phyloP scores from a whole-genome alignment of 1,140 invertebrate species.

The Gerris buenoi region DNA sequence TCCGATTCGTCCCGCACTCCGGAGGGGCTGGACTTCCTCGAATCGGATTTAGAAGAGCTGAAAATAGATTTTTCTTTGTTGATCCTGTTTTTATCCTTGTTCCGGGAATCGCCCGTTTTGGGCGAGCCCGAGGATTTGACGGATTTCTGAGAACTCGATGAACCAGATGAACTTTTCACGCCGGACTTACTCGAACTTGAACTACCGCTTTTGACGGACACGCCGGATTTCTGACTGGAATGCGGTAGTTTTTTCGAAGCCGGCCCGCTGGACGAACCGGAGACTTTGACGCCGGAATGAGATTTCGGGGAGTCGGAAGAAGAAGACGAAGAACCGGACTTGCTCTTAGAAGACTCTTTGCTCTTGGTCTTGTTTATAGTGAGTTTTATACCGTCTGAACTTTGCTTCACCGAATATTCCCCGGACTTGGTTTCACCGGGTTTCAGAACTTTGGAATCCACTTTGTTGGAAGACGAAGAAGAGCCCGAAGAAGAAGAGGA shows the following conservation, averaged over 20 bases:
- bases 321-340: conserved; percentile 18
- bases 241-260: conserved; percentile 57
- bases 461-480: conserved; percentile 23
- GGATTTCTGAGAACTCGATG: conserved; percentile 30
- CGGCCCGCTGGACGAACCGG: conserved; percentile 62
- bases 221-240: conserved; percentile 11
- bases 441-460: conserved; percentile 26
- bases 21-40: conserved; percentile 47
- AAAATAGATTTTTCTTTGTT: conserved; percentile 47
- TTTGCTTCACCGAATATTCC: conserved; percentile 74
- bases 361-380: conserved; percentile 71
- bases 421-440: conserved; percentile 44
- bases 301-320: conserved; percentile 45
- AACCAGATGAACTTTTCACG: conserved; percentile 20
- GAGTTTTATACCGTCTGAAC: conserved; percentile 71
- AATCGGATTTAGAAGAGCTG: conserved; percentile 39
- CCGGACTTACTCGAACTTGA: conserved; percentile 7
- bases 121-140: conserved; percentile 12
- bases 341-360: conserved; percentile 37
- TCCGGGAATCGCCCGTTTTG: conserved; percentile 26
- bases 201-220: conserved; percentile 18
- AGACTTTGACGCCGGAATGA: conserved; percentile 68
- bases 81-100: conserved; percentile 32
- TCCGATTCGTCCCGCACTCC: conserved; percentile 42
- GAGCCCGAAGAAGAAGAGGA: conserved; percentile 21